phyloP scores from a whole-genome alignment of 2,113 vertebrate genomes.

The Ibidorhyncha struthersii region DNA sequence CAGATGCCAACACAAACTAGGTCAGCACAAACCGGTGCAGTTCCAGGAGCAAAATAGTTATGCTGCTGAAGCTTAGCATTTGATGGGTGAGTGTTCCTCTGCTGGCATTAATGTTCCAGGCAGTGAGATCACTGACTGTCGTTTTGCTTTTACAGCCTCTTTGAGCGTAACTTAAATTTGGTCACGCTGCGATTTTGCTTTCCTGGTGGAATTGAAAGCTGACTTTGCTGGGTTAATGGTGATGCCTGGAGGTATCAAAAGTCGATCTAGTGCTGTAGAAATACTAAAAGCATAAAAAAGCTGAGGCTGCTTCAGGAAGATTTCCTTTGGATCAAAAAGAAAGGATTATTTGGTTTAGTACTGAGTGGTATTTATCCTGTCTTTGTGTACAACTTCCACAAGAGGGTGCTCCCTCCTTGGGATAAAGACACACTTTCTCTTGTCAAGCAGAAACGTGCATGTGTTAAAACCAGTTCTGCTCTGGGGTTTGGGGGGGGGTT shows the following conservation, averaged over 20 bases:
- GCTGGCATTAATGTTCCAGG: not conserved
- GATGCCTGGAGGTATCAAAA: not conserved
- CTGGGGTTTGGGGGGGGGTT: not conserved
- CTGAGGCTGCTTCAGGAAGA: not conserved
- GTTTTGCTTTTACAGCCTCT: not conserved
- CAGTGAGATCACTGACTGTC: fast-evolving
- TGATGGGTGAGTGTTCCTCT: not conserved
- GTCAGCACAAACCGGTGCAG: not conserved
- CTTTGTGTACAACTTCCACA: not conserved
- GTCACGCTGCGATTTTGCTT: fast-evolving
- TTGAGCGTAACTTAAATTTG: not conserved
- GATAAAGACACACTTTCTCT: not conserved
- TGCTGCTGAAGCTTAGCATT: not conserved
- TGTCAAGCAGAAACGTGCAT: fast-evolving
- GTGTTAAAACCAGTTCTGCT: not conserved
- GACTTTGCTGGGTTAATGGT: not conserved
- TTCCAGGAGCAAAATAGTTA: not conserved
- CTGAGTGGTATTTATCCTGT: not conserved
- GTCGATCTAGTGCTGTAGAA: not conserved
- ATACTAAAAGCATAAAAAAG: not conserved
- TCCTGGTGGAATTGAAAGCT: not conserved
- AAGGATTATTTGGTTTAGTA: not conserved
- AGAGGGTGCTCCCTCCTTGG: constrained; percentile 43
- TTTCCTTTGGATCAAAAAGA: not conserved
- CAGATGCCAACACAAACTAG: constrained; percentile 17